Percentiles rank a stretch among this genome's conserved stretches.
These are phyloP conservation scores for Labroides dimidiatus DNA, from an alignment of 2,797 vertebrate genomes.

Conservation along the genomic window DNA sequence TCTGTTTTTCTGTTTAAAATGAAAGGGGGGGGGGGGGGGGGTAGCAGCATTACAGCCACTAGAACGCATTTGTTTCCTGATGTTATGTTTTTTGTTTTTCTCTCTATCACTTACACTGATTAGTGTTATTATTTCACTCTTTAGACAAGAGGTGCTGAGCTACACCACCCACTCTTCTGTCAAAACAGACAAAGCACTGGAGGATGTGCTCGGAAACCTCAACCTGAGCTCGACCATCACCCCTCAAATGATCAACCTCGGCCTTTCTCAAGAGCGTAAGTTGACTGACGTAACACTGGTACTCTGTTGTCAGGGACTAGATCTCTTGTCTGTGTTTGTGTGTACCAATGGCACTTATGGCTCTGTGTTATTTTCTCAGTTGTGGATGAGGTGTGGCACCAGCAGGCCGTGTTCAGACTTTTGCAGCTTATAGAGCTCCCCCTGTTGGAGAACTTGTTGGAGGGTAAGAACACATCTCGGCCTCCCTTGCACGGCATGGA, in stretches of 20 bases:
- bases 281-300: background rate
- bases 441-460: conserved; percentile 90
- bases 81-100: conserved; percentile 4
- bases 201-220: conserved; percentile 91
- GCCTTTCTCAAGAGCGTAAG: conserved; percentile 90
- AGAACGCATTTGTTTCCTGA: conserved; percentile 13
- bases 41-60: conserved; percentile 7
- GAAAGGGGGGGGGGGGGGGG: conserved; percentile 22
- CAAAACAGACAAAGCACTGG: conserved; percentile 87
- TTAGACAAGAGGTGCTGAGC: conserved; percentile 82
- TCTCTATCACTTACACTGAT: conserved; percentile 46
- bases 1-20: conserved; percentile 9
- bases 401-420: conserved; percentile 92
- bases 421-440: conserved; percentile 96
- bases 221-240: conserved; percentile 87
- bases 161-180: conserved; percentile 81
- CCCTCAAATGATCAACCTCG: conserved; percentile 85
- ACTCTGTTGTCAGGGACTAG: background rate
- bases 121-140: conserved; percentile 56
- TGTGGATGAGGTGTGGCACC: conserved; percentile 94
- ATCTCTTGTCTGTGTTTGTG: background rate
- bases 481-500: conserved; percentile 78
- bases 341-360: background rate
- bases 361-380: conserved; percentile 78
- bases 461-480: conserved; percentile 75